Base-by-base conservation (phyloP, 2,888 invertebrate genomes). In the Timandra comae region DNA sequence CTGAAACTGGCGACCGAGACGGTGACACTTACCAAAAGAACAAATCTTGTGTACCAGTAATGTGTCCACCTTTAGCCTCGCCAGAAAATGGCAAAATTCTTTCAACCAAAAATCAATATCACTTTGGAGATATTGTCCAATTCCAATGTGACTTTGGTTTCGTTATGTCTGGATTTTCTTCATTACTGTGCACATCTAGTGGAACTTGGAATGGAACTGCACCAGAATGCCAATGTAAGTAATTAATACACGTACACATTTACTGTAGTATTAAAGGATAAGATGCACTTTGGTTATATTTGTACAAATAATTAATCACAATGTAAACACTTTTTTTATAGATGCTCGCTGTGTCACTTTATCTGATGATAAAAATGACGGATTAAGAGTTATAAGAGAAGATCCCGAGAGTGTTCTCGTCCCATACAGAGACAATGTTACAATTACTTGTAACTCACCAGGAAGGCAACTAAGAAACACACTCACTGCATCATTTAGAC, bases 111-210 rank as follows among this genome's bases (percentile, higher is more conserved):
- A 88, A 88, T 33, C 88, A 91, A 58, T 96, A 93, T 66, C 95
- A 97, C 66, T 97, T 95, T 61, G 95, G 96, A 0, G 97, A 97
- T 70, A 87, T 94, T 24, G 91, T 97, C 0, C 91, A 90, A 46
- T 98, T 98, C 88, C 95, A 96, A 61, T 98, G 98, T 65, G 91
- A 96, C 59, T 97, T 98, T 72, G 98, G 98, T 9, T 96, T 95
- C 64, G 93, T 96, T 0, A 93, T 98, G 90, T 91, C 93, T 38
- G 98, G 98, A 30, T 92, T 94, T 29, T 90, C 95, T 0, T 91
- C 94, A 3, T 82, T 98, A 9, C 87, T 94, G 33, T 99, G 98
- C 71, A 92, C 94, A 1, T 93, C 95, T 3, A 93, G 92, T 64
- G 98, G 98, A 28, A 90, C 88, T 19, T 99, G 98, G 99, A 97